These are phyloP conservation scores for Drosophila setosimentum DNA, from an alignment of 2,888 invertebrate genomes.

Conservation along the genomic window DNA sequence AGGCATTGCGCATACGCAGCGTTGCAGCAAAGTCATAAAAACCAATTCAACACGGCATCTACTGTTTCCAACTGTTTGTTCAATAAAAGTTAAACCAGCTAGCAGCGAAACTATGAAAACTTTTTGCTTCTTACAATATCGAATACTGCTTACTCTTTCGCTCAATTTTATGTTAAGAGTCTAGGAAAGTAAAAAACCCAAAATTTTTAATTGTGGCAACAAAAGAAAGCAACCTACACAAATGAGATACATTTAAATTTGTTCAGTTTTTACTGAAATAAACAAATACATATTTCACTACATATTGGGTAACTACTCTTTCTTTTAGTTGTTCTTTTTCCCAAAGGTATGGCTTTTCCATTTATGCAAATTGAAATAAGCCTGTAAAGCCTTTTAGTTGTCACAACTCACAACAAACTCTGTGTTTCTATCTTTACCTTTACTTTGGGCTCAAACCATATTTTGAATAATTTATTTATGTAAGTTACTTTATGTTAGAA, in stretches of 20 bases:
- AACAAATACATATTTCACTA: background rate
- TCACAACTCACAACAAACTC: background rate
- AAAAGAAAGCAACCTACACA: background rate
- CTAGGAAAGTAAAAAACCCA: background rate
- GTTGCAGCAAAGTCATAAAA: conserved; percentile 60
- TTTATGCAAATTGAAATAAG: background rate
- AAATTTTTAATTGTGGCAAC: background rate
- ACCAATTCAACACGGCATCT: conserved; percentile 42
- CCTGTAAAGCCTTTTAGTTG: background rate
- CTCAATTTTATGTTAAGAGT: background rate
- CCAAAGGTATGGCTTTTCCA: background rate
- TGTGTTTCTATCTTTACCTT: background rate
- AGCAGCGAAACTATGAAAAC: conserved; percentile 7
- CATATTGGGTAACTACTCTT: background rate
- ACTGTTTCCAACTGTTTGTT: conserved; percentile 63
- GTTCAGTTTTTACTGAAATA: background rate
- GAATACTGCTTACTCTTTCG: conserved; percentile 37
- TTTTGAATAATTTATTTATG: background rate
- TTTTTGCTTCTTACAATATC: conserved; percentile 1
- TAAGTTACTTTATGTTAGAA: background rate
- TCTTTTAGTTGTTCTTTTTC: background rate
- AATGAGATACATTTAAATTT: background rate
- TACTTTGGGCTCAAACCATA: background rate
- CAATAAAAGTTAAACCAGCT: conserved; percentile 64
- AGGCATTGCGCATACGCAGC: conserved; percentile 73